Evolutionary conservation across 2,888 invertebrate species (phyloP), one percentile per base, ranked within the genome.

Genomic region (Erpobdella octoculata): DNA sequence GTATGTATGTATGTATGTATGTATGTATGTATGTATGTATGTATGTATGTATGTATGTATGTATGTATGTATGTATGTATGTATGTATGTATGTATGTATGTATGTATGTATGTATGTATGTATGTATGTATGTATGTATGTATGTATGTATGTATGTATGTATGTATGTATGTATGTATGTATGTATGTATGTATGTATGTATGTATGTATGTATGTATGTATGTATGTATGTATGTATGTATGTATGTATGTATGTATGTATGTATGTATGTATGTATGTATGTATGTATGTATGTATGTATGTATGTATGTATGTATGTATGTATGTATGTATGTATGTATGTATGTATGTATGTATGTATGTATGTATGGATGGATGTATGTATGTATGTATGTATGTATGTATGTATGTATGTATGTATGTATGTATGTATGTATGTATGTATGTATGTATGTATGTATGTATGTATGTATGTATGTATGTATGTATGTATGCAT

Each of bases 81-180:
- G 46, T 41, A 41, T 41, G 46, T 41, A n/a, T 41, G 46, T 41
- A n/a, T 41, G 46, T 41, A n/a, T 41, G 46, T 41, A n/a, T 41
- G 46, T 41, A n/a, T 41, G 46, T 41, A n/a, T 41, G 46, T 41
- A n/a, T 41, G 46, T 41, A 41, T 41, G 12, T 41, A 41, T 41
- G n/a, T 41, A n/a, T 41, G 46, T 41, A n/a, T 41, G 12, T 41
- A 15, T 41, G n/a, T 41, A n/a, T 41, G 46, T 41, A n/a, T 41
- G n/a, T 41, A 41, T 41, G 12, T 41, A 12, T 41, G 46, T 41
- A 41, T 41, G 12, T 41, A 41, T 41, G 46, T 41, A 41, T 41
- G 46, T 41, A n/a, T 41, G 46, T 41, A n/a, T 41, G 46, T 41
- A 41, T 41, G 46, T 41, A 41, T 41, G 12, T 41, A 41, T 41